Evolutionary conservation across 2,888 invertebrate species (phyloP).

Genomic region (Eupithecia dodoneata): DNA sequence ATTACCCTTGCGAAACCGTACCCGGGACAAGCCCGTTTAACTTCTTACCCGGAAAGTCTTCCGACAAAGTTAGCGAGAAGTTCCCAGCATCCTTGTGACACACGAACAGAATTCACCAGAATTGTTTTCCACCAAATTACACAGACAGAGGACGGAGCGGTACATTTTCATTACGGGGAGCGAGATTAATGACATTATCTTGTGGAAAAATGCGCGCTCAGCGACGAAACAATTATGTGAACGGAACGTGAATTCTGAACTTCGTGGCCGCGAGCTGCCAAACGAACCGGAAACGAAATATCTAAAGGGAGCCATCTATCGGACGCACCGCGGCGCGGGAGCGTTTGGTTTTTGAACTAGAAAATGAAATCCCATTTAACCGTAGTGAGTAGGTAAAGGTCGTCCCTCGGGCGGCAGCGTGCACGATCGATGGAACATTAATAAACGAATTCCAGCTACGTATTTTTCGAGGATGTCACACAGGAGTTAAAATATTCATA

Average conservation of each 20-base stretch:
- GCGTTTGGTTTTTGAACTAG: slow-evolving; percentile 79
- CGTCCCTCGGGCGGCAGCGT: slow-evolving; percentile 55
- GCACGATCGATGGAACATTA: slow-evolving; percentile 73
- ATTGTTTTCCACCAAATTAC: slow-evolving; percentile 65
- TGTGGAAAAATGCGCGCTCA: slow-evolving; percentile 71
- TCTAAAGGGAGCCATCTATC: slow-evolving; percentile 60
- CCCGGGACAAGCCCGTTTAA: slow-evolving; percentile 53
- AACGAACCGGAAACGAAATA: slow-evolving; percentile 65
- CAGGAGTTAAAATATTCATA: slow-evolving; percentile 78
- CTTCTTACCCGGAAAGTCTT: slow-evolving; percentile 57
- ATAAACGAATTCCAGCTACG: slow-evolving; percentile 71
- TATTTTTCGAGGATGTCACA: slow-evolving; percentile 71
- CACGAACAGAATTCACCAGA: slow-evolving; percentile 56
- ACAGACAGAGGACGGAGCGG: slow-evolving; percentile 54
- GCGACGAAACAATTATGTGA: slow-evolving; percentile 70
- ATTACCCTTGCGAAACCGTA: slow-evolving; percentile 47
- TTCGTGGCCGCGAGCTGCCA: slow-evolving; percentile 48
- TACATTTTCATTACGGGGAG: slow-evolving; percentile 72
- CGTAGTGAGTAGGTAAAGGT: slow-evolving; percentile 58
- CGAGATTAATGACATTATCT: slow-evolving; percentile 77
- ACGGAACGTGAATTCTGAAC: slow-evolving; percentile 50
- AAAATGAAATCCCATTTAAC: slow-evolving; percentile 78
- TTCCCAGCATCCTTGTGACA: slow-evolving; percentile 49
- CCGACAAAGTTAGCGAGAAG: slow-evolving; percentile 49
- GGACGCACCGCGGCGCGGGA: slow-evolving; percentile 63